Evolutionary conservation across 2,113 vertebrate species (phyloP).

Genomic region (Polyodon spathula): DNA sequence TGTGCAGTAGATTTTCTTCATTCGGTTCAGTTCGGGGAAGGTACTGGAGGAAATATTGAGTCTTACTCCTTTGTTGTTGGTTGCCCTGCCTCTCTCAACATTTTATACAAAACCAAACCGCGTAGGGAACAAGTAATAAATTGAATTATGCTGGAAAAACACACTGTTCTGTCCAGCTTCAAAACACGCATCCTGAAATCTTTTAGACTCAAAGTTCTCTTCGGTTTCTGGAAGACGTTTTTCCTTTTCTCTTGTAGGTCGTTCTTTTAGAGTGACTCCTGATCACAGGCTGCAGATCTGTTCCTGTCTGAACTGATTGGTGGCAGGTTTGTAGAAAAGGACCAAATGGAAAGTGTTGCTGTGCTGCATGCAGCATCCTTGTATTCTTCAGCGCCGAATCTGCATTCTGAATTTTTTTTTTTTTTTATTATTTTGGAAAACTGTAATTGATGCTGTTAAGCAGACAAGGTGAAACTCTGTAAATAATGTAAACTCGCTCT

Average conservation of each 20-base stretch:
- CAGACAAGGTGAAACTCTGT: not conserved
- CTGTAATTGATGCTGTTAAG: conserved; percentile 22
- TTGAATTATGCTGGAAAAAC: too few relatives aligned
- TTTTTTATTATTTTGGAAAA: conserved; percentile 21
- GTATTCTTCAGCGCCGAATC: conserved; percentile 57
- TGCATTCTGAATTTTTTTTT: conserved; percentile 47
- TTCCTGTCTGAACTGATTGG: conserved; percentile 24
- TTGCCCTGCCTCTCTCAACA: not conserved
- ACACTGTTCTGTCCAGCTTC: too few relatives aligned
- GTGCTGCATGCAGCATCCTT: conserved; percentile 47
- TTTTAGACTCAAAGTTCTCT: conserved; percentile 47
- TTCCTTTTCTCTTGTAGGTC: conserved; percentile 16
- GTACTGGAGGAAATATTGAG: too few relatives aligned
- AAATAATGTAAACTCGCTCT: too few relatives aligned
- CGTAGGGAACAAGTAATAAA: too few relatives aligned
- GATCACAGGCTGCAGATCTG: conserved; percentile 9
- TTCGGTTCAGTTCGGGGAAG: too few relatives aligned
- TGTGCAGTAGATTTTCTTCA: too few relatives aligned
- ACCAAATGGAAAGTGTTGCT: conserved; percentile 36
- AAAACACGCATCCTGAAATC: conserved; percentile 11
- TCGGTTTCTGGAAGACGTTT: conserved; percentile 48
- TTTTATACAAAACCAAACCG: too few relatives aligned
- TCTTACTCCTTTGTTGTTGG: not conserved
- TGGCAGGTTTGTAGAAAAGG: conserved; percentile 35
- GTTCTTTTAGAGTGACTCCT: conserved; percentile 20